A percentile compares a stretch with the other conserved stretches of the same genome.
Conservation (phyloP, 1,140 invertebrate species). For the silkworm (Bombyx mori) region ASM3026992v2 NC_085123.1:8389001-8389500, state of each 20-base stretch:
- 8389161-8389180: conserved; percentile 17
- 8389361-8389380: conserved; percentile 23
- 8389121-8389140: conserved; percentile 24
- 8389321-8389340: conserved; percentile 9
- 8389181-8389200: conserved; percentile 23
- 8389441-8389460: conserved; percentile 25
- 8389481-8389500: conserved; percentile 35
- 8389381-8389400: conserved; percentile 22
- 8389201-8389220: conserved; percentile 20
- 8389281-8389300: conserved; percentile 20
- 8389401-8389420: conserved; percentile 19
- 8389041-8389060: conserved; percentile 18
- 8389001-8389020: conserved; percentile 12
- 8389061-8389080: conserved; percentile 8
- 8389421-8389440: conserved; percentile 22
- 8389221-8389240: conserved; percentile 21
- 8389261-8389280: conserved; percentile 21
- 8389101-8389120: conserved; percentile 11
- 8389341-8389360: conserved; percentile 28
- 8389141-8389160: conserved; percentile 21
- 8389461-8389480: conserved; percentile 35
- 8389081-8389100: not conserved
- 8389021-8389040: conserved; percentile 8
- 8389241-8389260: conserved; percentile 24
- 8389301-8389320: conserved; percentile 4